Evolutionary conservation across 2,888 invertebrate species (phyloP), one percentile per base, ranked within the genome.

Genomic region (Conops quadrifasciatus): DNA sequence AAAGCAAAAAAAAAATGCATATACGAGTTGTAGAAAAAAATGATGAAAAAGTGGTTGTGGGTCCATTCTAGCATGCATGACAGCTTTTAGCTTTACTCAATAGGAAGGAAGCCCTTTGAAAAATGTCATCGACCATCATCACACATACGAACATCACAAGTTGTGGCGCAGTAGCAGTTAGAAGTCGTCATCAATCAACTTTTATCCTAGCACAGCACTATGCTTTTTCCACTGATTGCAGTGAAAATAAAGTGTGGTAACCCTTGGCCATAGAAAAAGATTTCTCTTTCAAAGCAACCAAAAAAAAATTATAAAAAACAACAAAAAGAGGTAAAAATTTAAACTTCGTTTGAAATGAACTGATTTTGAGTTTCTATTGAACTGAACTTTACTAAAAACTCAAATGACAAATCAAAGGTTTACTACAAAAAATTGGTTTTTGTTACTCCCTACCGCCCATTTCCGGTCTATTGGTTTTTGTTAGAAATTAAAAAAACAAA

Each of bases 121-220:
- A 30, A 36, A 16, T 28, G 26, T 65, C 65, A 65, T n/a, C 65
- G n/a, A 49, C 19, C 49, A 15, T 15, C n/a, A 49, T 5, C 15
- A 49, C 49, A n/a, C 49, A n/a, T 19, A 49, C n/a, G n/a, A 3
- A n/a, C 49, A n/a, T 19, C 7, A 15, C 7, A n/a, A 43, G 13
- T 1, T 47, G 24, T 21, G n/a, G 11, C 26, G 49, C 49, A 15
- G 26, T 59, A 59, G 24, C 26, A 28, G 24, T 56, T 28, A 67
- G 60, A 73, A 73, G 71, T 71, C 70, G 69, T 71, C 73, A 73
- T 73, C 73, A 73, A 73, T 73, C 73, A 73, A 70, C 71, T 70
- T 67, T 67, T 62, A 58, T n/a, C 36, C 53, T 45, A 13, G 11
- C 49, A n/a, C n/a, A n/a, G 49, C 7, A 49, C 11, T 59, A 7